A percentile compares a stretch with the other conserved stretches of the same genome.
Conservation (phyloP, 2,113 vertebrate species). For the Ptilorrhoa leucosticta region DNA sequence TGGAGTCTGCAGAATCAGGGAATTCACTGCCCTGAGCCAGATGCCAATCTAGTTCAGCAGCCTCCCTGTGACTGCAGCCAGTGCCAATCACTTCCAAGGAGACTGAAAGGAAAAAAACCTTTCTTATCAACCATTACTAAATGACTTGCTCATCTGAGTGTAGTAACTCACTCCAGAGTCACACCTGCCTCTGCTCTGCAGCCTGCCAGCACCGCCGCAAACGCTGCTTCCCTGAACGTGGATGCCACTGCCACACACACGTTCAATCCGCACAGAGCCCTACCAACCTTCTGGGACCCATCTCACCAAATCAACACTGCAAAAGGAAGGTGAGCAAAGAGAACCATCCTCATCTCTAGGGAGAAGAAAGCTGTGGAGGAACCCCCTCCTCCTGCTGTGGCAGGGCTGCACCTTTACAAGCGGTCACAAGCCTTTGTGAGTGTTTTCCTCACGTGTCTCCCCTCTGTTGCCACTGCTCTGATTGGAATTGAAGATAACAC, state of each 20-base stretch:
- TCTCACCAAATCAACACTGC: not conserved
- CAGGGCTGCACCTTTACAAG: not conserved
- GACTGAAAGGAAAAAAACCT: not conserved
- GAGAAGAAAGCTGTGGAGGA: not conserved
- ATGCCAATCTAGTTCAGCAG: not conserved
- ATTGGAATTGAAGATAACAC: not conserved
- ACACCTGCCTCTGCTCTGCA: not conserved
- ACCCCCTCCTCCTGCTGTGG: not conserved
- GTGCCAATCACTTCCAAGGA: not conserved
- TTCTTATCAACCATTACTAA: not conserved
- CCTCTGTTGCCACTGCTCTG: not conserved
- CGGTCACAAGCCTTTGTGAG: not conserved
- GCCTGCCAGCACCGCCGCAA: not conserved
- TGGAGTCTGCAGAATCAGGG: not conserved
- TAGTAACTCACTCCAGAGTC: not conserved
- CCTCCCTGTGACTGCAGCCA: not conserved
- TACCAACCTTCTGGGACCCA: not conserved
- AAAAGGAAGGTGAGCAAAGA: not conserved
- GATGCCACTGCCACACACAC: rapidly evolving
- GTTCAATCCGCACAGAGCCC: not conserved
- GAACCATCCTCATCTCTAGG: rapidly evolving
- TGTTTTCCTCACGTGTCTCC: not conserved
- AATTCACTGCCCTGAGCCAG: not conserved
- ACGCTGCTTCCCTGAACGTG: rapidly evolving
- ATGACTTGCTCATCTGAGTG: rapidly evolving